phyloP scores from a whole-genome alignment of 2,797 vertebrate genomes.

The Paedocypris micromegethes region DNA sequence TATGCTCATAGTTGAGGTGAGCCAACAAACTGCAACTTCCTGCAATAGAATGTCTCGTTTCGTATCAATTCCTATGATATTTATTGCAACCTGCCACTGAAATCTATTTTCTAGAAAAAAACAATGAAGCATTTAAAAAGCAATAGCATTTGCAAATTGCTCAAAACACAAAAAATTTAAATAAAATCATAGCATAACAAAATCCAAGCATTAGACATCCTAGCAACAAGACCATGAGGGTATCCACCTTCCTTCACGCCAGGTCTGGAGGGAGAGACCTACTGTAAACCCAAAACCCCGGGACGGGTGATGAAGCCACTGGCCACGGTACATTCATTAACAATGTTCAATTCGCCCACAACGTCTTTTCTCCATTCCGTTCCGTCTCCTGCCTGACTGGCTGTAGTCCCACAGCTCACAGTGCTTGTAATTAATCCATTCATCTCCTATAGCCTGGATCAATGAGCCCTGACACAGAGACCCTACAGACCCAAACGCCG shows the following conservation, averaged over 20 bases:
- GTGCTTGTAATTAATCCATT: constrained; percentile 77
- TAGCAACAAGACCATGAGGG: constrained; percentile 1
- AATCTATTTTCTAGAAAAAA: no score
- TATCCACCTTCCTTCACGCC: constrained; percentile 14
- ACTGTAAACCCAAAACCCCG: constrained; percentile 35
- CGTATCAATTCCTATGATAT: no score
- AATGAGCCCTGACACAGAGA: constrained; percentile 56
- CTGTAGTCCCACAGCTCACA: constrained; percentile 63
- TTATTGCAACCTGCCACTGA: no score
- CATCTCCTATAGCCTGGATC: constrained; percentile 72
- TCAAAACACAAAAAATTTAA: neutral
- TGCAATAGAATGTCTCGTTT: no score
- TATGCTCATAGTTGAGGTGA: no score
- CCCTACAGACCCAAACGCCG: constrained; percentile 38
- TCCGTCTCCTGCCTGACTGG: constrained; percentile 49
- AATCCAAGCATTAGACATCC: neutral
- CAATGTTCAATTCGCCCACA: constrained; percentile 73
- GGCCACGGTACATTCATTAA: constrained; percentile 73
- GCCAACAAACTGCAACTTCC: no score
- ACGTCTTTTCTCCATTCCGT: constrained; percentile 66
- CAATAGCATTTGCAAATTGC: no score
- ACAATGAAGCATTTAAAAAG: no score
- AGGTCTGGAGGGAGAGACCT: constrained; percentile 41
- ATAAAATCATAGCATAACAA: neutral
- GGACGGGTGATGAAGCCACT: constrained; percentile 55